Evolutionary conservation across 23 tunicate species (phyloP).

Genomic region (Halocynthia roretzi): DNA sequence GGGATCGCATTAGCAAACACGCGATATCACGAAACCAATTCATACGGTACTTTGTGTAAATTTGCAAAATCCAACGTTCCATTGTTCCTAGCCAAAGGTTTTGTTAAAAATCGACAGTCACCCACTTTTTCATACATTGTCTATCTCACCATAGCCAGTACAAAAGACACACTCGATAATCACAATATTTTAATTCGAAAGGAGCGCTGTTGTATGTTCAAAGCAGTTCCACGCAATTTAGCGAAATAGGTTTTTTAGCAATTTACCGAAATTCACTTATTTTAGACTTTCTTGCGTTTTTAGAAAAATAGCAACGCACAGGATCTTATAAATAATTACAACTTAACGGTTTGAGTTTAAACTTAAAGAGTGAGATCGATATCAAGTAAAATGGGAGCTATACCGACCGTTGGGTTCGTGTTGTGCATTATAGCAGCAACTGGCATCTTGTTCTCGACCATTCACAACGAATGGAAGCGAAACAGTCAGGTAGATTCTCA

Average conservation of each 20-base stretch:
- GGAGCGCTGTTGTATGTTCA: no score
- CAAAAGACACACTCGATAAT: no score
- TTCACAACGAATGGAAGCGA: conserved; percentile 73
- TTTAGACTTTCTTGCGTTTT: background rate
- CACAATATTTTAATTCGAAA: no score
- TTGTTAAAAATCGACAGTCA: no score
- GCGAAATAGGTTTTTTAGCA: background rate
- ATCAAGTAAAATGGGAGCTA: conserved; percentile 21
- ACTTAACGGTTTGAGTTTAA: background rate
- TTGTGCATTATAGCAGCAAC: conserved; percentile 21
- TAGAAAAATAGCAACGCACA: background rate
- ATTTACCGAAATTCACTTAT: background rate
- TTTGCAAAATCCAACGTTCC: no score
- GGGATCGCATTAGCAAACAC: no score
- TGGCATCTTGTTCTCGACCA: conserved; percentile 71
- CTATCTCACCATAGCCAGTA: no score
- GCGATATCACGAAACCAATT: no score
- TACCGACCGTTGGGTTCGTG: conserved; percentile 25
- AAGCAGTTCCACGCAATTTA: no score
- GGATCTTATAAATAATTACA: background rate
- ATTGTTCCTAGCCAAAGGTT: no score
- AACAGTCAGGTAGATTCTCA: conserved; percentile 68
- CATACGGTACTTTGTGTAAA: no score
- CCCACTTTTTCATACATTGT: no score
- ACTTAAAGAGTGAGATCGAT: background rate